Evolutionary conservation across 2,797 vertebrate genomes (phyloP).

Genomic region (Valencia hispanica): DNA sequence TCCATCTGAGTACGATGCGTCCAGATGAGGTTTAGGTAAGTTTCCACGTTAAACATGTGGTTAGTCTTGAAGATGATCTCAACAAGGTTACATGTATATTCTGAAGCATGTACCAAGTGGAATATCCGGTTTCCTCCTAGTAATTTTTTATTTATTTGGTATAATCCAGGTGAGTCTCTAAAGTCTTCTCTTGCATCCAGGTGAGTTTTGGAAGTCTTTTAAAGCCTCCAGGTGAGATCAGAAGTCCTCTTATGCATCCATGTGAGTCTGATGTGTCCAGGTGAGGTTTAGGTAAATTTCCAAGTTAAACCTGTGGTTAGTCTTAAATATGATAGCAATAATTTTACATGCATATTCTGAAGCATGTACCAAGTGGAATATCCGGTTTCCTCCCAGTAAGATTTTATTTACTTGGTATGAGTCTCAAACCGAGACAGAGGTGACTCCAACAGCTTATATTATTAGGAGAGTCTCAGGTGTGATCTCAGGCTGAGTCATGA

Average conservation of each 20-base stretch:
- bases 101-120: too few species aligned
- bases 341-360: background rate
- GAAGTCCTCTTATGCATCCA: background rate
- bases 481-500: background rate
- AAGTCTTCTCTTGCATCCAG: background rate
- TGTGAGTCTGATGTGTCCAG: background rate
- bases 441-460: background rate
- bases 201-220: background rate
- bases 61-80: background rate
- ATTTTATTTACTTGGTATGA: background rate
- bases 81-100: background rate
- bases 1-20: background rate
- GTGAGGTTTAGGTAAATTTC: too few species aligned
- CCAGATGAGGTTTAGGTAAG: background rate
- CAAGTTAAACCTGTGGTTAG: too few species aligned
- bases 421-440: background rate
- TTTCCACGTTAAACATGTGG: background rate
- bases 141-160: background rate
- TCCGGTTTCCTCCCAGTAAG: background rate
- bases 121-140: background rate
- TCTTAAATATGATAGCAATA: too few species aligned
- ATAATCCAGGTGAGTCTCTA: background rate
- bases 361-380: background rate
- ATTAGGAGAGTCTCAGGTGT: background rate
- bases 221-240: background rate